phyloP scores from a whole-genome alignment of 2,797 vertebrate genomes.

The Lutjanus campechanus region DNA sequence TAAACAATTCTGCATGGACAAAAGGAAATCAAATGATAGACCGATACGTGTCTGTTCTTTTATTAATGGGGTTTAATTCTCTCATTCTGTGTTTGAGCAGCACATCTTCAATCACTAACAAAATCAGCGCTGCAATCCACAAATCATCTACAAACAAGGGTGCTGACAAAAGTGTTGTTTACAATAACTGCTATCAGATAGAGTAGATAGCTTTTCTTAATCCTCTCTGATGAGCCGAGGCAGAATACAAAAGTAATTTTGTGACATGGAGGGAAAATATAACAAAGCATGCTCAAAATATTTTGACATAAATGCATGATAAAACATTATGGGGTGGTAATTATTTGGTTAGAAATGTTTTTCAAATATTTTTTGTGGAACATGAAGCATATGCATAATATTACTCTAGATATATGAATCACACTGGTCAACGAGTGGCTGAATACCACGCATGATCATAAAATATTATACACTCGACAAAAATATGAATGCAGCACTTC shows the following conservation, averaged over 20 bases:
- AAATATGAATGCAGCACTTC: too few species aligned
- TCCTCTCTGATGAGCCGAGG: conserved; percentile 16
- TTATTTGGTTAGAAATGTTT: not conserved
- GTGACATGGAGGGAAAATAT: not conserved
- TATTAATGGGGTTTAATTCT: conserved; percentile 47
- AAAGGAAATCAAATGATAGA: conserved; percentile 1
- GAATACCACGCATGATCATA: not conserved
- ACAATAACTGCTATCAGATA: conserved; percentile 12
- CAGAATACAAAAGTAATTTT: not conserved
- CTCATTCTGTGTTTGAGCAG: conserved; percentile 32
- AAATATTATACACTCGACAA: not conserved
- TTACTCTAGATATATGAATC: not conserved
- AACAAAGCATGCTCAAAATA: not conserved
- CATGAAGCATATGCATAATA: not conserved
- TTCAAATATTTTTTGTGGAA: not conserved
- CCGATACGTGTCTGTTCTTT: conserved; percentile 19
- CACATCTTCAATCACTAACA: conserved; percentile 25
- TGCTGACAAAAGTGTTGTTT: conserved; percentile 1
- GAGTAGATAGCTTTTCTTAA: not conserved
- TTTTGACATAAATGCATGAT: not conserved
- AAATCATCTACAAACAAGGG: conserved; percentile 36
- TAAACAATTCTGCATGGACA: conserved; percentile 21
- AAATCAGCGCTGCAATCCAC: not conserved
- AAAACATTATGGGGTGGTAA: not conserved
- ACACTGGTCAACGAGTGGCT: not conserved